Conservation (phyloP, 1,140 invertebrate species). For the Triops longicaudatus region DNA sequence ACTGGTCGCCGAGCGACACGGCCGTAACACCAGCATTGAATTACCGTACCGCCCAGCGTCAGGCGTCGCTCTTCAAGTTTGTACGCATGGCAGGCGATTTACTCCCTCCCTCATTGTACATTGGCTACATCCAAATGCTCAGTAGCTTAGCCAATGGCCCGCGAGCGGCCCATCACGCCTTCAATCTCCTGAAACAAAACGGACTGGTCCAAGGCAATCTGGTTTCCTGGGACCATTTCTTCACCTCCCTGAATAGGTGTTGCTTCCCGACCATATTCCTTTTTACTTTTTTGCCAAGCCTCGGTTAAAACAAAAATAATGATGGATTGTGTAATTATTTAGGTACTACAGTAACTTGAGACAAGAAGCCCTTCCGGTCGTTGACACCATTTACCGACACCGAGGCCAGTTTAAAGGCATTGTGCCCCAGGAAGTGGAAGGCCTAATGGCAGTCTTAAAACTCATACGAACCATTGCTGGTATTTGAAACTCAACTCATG, state of each 20-base stretch:
- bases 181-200: conserved; percentile 73
- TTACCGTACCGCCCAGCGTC: conserved; percentile 40
- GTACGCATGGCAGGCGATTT: conserved; percentile 76
- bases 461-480: conserved; percentile 65
- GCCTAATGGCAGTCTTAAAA: conserved; percentile 67
- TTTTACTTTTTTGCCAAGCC: conserved; percentile 8
- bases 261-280: conserved; percentile 39
- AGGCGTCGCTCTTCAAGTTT: conserved; percentile 82
- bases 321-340: conserved; percentile 23
- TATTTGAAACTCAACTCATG: conserved; percentile 27
- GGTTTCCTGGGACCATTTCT: conserved; percentile 82
- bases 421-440: conserved; percentile 75
- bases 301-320: neutral
- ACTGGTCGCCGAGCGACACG: conserved; percentile 63
- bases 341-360: conserved; percentile 49
- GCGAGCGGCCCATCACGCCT: conserved; percentile 66
- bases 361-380: conserved; percentile 52
- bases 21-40: conserved; percentile 23
- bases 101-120: conserved; percentile 72
- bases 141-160: conserved; percentile 64
- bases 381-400: conserved; percentile 53
- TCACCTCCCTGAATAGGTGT: conserved; percentile 70
- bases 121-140: conserved; percentile 79
- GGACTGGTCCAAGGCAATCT: conserved; percentile 41
- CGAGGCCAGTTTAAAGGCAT: conserved; percentile 53